Percentiles rank a stretch among this genome's conserved stretches.
Evolutionary conservation across 2,797 vertebrate genomes (phyloP).

Genomic region (Cirrhinus molitorella): DNA sequence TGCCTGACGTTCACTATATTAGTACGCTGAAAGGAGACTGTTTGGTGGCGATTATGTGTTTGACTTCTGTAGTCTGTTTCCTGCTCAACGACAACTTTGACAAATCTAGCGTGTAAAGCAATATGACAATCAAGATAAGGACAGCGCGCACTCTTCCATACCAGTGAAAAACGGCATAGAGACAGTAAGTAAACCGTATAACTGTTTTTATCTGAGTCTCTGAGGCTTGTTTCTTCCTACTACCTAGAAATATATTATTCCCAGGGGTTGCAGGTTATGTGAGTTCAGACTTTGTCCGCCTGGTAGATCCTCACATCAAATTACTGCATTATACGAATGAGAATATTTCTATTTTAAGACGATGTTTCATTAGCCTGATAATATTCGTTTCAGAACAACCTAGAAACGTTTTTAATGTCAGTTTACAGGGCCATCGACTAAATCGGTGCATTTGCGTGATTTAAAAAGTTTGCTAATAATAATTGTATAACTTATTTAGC

Average conservation of each 20-base stretch:
- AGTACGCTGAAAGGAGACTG: background rate
- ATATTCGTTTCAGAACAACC: background rate
- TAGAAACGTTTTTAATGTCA: background rate
- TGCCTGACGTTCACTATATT: background rate
- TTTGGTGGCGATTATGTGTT: background rate
- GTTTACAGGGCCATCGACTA: background rate
- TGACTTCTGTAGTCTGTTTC: constrained; percentile 10
- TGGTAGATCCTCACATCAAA: background rate
- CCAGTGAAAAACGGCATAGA: background rate
- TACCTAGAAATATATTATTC: background rate
- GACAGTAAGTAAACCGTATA: constrained; percentile 27
- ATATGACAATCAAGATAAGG: constrained; percentile 6
- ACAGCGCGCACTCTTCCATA: background rate
- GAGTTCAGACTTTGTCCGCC: background rate
- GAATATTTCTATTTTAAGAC: constrained; percentile 1
- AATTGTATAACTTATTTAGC: background rate
- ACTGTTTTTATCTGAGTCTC: constrained; percentile 3
- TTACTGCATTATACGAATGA: background rate
- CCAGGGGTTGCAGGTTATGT: background rate
- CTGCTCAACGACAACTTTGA: constrained; percentile 13
- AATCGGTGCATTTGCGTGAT: background rate
- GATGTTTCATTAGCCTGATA: background rate
- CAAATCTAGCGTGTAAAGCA: background rate
- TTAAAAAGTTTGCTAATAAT: background rate
- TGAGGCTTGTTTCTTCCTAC: background rate